A percentile compares a stretch with the other conserved stretches of the same genome.
phyloP scores from a whole-genome alignment of 2,797 vertebrate species.

The Takifugu ocellatus region DNA sequence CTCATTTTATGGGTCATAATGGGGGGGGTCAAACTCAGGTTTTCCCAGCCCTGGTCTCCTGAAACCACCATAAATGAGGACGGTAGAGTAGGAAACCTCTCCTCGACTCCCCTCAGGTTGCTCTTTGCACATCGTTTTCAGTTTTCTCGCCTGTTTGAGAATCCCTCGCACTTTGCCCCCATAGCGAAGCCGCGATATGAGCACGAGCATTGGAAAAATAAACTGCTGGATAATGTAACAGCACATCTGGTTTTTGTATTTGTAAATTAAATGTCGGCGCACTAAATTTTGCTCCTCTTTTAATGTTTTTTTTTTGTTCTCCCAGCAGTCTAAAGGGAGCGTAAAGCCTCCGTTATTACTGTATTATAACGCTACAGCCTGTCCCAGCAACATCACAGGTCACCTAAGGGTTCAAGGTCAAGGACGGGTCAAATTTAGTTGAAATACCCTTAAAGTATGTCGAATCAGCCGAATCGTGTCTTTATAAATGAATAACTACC shows the following conservation, averaged over 20 bases:
- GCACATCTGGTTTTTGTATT: slow-evolving; percentile 12
- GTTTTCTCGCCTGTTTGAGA: slow-evolving; percentile 57
- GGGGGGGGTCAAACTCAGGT: no score
- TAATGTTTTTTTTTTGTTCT: background rate
- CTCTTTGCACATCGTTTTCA: slow-evolving; percentile 39
- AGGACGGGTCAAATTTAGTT: slow-evolving; percentile 12
- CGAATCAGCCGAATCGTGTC: background rate
- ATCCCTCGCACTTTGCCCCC: slow-evolving; percentile 58
- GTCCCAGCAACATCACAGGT: background rate
- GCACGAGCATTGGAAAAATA: slow-evolving; percentile 59
- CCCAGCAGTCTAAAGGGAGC: background rate
- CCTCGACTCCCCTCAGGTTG: slow-evolving; percentile 15
- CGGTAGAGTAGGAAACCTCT: no score
- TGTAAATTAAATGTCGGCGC: slow-evolving; percentile 11
- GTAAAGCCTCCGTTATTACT: no score
- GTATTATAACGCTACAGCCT: no score
- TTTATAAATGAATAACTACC: background rate
- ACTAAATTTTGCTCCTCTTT: background rate
- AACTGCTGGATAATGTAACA: slow-evolving; percentile 45
- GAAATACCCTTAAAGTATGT: slow-evolving; percentile 5
- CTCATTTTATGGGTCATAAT: no score
- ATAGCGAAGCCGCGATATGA: slow-evolving; percentile 60
- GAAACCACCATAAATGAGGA: no score
- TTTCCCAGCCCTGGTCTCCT: no score
- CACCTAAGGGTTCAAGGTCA: slow-evolving; percentile 30